Percentiles rank a stretch among this genome's conserved stretches.
phyloP scores from a whole-genome alignment of 1,140 invertebrate species.

The Aphis gossypii region DNA sequence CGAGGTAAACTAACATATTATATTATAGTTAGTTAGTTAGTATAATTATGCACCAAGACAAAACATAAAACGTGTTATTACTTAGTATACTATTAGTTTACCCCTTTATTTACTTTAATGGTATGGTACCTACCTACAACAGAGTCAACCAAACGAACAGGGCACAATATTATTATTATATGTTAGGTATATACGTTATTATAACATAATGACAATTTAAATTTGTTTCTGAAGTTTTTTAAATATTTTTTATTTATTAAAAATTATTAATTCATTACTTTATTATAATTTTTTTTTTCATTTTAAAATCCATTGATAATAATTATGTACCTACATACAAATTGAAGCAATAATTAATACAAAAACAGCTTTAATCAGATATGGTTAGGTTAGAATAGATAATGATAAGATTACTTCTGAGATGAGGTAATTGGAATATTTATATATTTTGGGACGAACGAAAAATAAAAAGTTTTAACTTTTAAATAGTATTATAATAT shows the following conservation, averaged over 20 bases:
- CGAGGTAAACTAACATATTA: constrained; percentile 15
- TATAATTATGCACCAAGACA: neutral
- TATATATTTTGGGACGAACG: too few relatives aligned
- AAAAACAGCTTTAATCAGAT: too few relatives aligned
- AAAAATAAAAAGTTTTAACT: too few relatives aligned
- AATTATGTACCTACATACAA: too few relatives aligned
- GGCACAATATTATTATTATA: neutral
- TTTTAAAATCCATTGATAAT: too few relatives aligned
- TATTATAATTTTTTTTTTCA: too few relatives aligned
- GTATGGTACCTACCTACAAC: neutral
- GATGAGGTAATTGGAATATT: too few relatives aligned
- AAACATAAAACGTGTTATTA: neutral
- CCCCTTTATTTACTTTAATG: neutral
- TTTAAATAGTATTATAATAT: too few relatives aligned
- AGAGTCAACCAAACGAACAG: neutral
- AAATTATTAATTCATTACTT: too few relatives aligned
- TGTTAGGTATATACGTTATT: neutral
- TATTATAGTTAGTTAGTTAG: neutral
- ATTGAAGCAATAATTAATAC: too few relatives aligned
- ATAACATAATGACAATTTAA: neutral
- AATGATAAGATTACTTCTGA: too few relatives aligned
- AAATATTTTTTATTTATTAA: neutral
- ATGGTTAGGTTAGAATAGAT: too few relatives aligned
- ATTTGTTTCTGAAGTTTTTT: neutral
- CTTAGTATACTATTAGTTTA: neutral